Conservation (phyloP, 2,797 vertebrate species). For the Carapus acus region DNA sequence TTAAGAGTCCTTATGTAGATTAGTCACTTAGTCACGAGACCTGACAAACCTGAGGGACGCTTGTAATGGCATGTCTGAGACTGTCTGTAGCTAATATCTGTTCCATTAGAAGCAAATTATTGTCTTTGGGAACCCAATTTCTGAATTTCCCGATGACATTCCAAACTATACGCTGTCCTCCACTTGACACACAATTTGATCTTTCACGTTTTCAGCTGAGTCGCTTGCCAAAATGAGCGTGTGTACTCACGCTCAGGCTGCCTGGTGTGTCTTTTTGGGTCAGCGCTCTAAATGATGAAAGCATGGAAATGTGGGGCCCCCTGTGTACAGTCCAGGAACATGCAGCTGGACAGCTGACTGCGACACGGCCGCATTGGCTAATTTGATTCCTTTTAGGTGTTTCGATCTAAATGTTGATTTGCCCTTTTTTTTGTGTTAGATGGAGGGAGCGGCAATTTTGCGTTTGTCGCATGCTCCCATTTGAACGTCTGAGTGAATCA, state of each 20-base stretch:
- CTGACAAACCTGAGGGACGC: not conserved
- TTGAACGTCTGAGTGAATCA: constrained; percentile 15
- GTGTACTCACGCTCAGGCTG: not conserved
- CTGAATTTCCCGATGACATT: not conserved
- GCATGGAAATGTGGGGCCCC: not conserved
- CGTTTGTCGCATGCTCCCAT: constrained; percentile 26
- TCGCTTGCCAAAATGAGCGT: not conserved
- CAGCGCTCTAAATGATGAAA: not conserved
- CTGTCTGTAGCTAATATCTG: not conserved
- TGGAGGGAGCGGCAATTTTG: constrained; percentile 21
- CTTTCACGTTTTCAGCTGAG: not conserved
- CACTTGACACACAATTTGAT: not conserved
- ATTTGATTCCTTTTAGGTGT: constrained; percentile 2
- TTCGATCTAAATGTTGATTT: constrained; percentile 12
- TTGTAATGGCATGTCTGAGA: not conserved
- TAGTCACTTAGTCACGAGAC: too few species aligned
- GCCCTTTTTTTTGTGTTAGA: constrained; percentile 9
- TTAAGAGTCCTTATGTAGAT: not conserved
- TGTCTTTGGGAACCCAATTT: not conserved
- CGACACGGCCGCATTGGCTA: constrained; percentile 12
- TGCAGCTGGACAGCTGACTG: constrained; percentile 6
- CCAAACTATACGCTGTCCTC: not conserved
- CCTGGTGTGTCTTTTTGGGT: not conserved
- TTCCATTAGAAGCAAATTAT: not conserved
- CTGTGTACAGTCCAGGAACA: not conserved